Percentiles rank a stretch among this genome's conserved stretches.
These are phyloP conservation scores for Gobiocypris rarus DNA, from an alignment of 2,113 vertebrate genomes.

Conservation along the genomic window DNA sequence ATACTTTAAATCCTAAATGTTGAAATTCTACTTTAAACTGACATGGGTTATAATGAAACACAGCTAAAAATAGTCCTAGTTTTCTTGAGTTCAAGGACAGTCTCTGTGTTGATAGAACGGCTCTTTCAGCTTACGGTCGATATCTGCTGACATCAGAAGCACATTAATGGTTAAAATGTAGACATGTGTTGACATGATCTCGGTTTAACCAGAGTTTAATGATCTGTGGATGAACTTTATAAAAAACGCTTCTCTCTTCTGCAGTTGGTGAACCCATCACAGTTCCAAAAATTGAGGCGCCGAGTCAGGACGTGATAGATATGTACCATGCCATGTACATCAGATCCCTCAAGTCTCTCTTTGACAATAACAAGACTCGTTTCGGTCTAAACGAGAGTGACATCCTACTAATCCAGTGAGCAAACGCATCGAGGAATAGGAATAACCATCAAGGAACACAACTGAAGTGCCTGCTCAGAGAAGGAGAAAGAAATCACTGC, in stretches of 20 bases:
- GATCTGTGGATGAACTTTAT: slow-evolving; percentile 3
- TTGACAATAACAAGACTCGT: slow-evolving; percentile 89
- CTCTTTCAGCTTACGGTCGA: not conserved
- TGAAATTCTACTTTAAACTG: not conserved
- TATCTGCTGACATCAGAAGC: not conserved
- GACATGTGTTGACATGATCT: slow-evolving; percentile 5
- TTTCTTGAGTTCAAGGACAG: slow-evolving; percentile 21
- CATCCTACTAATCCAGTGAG: slow-evolving; percentile 85
- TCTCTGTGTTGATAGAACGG: not conserved
- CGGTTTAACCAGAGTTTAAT: not conserved
- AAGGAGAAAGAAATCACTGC: slow-evolving; percentile 1
- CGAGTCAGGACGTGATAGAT: slow-evolving; percentile 84
- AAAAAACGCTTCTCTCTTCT: slow-evolving; percentile 25
- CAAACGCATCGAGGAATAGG: not conserved
- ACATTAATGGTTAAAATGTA: slow-evolving; percentile 14
- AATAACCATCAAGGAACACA: not conserved
- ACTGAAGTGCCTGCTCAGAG: slow-evolving; percentile 14
- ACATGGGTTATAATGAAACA: not conserved
- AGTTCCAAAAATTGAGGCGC: slow-evolving; percentile 86
- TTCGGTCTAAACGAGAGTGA: slow-evolving; percentile 88
- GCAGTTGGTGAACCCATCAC: slow-evolving; percentile 96
- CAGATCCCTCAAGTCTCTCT: slow-evolving; percentile 86
- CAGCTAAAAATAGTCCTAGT: not conserved
- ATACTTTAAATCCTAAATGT: not conserved
- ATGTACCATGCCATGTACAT: slow-evolving; percentile 91